Percentiles rank a stretch among this genome's conserved stretches.
Evolutionary conservation across 2,113 vertebrate species (phyloP).

Genomic region (Clarias batrachus): DNA sequence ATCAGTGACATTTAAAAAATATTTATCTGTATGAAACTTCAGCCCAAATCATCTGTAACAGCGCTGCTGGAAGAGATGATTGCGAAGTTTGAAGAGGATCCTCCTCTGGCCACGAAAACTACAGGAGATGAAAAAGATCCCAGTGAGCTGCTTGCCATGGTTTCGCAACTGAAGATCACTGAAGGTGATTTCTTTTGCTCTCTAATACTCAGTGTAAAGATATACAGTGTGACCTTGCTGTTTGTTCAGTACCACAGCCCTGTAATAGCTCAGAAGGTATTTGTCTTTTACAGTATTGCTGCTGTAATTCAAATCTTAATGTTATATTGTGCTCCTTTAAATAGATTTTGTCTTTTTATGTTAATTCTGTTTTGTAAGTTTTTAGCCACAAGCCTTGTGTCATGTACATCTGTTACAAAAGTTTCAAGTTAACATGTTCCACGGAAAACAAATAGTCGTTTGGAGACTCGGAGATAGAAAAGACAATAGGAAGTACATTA

Average conservation of each 20-base stretch:
- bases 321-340: neutral
- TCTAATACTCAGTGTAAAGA: neutral
- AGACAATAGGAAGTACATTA: too few relatives aligned
- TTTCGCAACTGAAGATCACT: conserved; percentile 78
- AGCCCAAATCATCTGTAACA: conserved; percentile 86
- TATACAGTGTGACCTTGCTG: neutral
- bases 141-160: conserved; percentile 80
- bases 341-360: neutral
- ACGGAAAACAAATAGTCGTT: too few relatives aligned
- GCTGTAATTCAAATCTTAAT: neutral
- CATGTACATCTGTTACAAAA: too few relatives aligned
- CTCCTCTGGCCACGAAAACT: conserved; percentile 79
- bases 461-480: too few relatives aligned
- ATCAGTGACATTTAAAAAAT: neutral
- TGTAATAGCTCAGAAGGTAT: neutral
- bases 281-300: neutral
- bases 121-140: conserved; percentile 73
- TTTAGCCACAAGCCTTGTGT: too few relatives aligned
- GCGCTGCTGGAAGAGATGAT: conserved; percentile 88
- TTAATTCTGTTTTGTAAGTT: too few relatives aligned
- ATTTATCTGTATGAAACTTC: conserved; percentile 18
- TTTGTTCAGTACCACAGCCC: neutral
- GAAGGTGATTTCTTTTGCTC: conserved; percentile 73
- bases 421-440: too few relatives aligned
- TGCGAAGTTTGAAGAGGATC: conserved; percentile 88